These are phyloP conservation scores for Zeugodacus cucurbitae DNA, from an alignment of 1,140 invertebrate genomes.

Conservation along the genomic window DNA sequence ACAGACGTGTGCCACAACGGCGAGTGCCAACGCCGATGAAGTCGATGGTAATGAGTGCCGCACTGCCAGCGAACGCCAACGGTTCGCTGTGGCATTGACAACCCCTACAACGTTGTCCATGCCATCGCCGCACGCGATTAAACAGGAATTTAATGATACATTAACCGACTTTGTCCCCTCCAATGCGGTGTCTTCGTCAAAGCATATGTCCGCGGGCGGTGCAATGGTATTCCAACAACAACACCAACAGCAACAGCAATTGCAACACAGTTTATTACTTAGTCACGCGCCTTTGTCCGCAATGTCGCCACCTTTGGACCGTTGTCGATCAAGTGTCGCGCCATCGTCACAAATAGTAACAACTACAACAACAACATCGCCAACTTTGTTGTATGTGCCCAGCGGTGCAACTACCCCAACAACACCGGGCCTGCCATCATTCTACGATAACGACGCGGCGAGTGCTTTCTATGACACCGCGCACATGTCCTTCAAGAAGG, in stretches of 20 bases:
- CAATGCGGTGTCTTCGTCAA: background rate
- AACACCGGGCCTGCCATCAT: constrained; percentile 50
- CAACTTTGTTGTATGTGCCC: constrained; percentile 41
- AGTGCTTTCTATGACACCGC: constrained; percentile 57
- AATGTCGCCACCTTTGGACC: constrained; percentile 44
- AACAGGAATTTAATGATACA: constrained; percentile 56
- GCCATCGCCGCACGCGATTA: constrained; percentile 48
- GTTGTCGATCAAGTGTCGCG: background rate
- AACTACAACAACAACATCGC: constrained; percentile 46
- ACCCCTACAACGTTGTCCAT: background rate
- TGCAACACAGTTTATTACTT: constrained; percentile 36
- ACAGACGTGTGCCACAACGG: constrained; percentile 58
- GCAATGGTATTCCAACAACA: constrained; percentile 26
- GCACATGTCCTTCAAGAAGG: constrained; percentile 60
- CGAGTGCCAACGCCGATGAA: constrained; percentile 11
- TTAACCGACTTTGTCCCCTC: constrained; percentile 24
- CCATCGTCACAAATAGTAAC: constrained; percentile 30
- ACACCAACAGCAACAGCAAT: background rate
- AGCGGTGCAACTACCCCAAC: background rate
- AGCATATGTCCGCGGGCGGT: background rate
- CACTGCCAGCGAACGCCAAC: constrained; percentile 9
- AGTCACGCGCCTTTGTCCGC: constrained; percentile 31
- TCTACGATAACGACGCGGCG: constrained; percentile 54
- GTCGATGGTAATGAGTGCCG: constrained; percentile 5
- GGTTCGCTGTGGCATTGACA: background rate